Conservation (phyloP, 2,797 vertebrate genomes). For the Centroberyx gerrardi region DNA sequence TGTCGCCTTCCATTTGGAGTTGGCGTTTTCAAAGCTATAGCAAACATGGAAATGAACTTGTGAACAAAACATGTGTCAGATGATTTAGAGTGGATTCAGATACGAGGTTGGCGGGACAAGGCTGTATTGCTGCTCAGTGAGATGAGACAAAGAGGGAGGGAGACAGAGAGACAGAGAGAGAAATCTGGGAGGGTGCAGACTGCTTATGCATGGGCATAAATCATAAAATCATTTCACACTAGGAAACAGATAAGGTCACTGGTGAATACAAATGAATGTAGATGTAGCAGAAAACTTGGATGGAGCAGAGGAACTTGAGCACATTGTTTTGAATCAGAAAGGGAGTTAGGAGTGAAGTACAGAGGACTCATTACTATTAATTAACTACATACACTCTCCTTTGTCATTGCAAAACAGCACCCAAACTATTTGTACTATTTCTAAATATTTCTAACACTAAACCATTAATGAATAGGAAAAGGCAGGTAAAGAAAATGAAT, state of each 20-base stretch:
- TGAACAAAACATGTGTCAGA: slow-evolving; percentile 14
- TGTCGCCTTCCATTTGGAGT: slow-evolving; percentile 2
- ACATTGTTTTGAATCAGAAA: slow-evolving; percentile 18
- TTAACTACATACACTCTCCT: not conserved
- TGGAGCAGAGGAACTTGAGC: slow-evolving; percentile 11
- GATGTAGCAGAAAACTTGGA: slow-evolving; percentile 19
- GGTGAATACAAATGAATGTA: slow-evolving; percentile 45
- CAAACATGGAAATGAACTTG: slow-evolving; percentile 17
- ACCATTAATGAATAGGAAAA: no score
- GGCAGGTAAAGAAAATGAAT: no score
- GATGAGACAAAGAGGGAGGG: slow-evolving; percentile 25
- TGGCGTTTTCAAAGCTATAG: slow-evolving; percentile 1
- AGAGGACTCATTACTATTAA: slow-evolving; percentile 7
- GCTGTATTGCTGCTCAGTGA: not conserved
- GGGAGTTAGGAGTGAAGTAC: slow-evolving; percentile 1
- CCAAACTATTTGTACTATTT: not conserved
- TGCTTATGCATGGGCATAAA: slow-evolving; percentile 40
- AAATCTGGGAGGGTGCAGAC: slow-evolving; percentile 13
- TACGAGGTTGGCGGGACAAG: not conserved
- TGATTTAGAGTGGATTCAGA: not conserved
- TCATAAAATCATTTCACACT: slow-evolving; percentile 49
- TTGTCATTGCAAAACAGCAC: slow-evolving; percentile 1
- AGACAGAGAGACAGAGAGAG: not conserved
- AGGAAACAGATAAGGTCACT: slow-evolving; percentile 43
- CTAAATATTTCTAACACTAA: no score